Evolutionary conservation across 2,888 invertebrate genomes (phyloP), one percentile per base, ranked within the genome.

Genomic region (Oegoconia quadripuncta): DNA sequence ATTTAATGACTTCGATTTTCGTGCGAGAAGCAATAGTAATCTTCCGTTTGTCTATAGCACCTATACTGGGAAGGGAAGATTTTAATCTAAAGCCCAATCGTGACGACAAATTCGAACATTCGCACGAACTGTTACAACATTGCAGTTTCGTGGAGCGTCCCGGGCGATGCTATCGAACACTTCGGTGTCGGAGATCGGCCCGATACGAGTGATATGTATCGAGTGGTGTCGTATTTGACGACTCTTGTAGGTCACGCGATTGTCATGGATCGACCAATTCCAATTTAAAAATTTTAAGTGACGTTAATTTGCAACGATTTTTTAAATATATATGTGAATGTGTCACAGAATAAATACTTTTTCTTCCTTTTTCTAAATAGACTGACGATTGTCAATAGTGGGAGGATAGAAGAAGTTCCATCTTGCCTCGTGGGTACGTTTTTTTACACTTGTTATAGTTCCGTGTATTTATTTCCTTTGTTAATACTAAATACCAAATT

Each of bases 41-140:
- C 13, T 8, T 9, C 13, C 7, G 37, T 37, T 18, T 23, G 27
- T 26, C 22, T 12, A 26, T 9, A 17, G 16, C n/a, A 20, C 37
- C 37, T 30, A 29, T 23, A 37, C 20, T 39, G 15, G 37, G 40
- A 28, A 38, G 48, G 46, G 46, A 64, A 68, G 73, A 74, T 72
- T 44, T 32, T 46, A 56, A 78, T 77, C 76, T 52, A 34, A 22
- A 23, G 29, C 38, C 37, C 47, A 55, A 69, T 77, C 81, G 80
- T 80, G 80, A 76, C 72, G 59, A 62, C 69, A 72, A 71, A 74
- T 76, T 70, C 65, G 59, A 66, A 62, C 59, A 60, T 70, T 72
- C 54, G 71, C 77, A 75, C 73, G 79, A 74, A 57, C 44, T 52
- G 56, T 75, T 75, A 62, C 66, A 59, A 63, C 61, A 66, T 45